Conservation (phyloP, 2,888 invertebrate species). For the Cheilosia impressa region DNA sequence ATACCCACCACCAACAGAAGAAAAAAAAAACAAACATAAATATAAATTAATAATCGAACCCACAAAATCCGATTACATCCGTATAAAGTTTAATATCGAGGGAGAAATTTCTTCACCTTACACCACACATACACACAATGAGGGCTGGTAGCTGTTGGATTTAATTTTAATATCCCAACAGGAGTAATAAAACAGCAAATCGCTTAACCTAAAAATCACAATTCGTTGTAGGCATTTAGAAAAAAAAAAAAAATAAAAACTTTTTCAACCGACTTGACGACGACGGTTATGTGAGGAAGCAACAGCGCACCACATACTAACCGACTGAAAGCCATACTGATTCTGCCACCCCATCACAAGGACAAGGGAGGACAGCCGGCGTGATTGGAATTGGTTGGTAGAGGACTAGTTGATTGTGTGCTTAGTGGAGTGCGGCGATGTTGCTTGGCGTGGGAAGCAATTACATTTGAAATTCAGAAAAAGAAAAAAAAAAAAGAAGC, state of each 20-base stretch:
- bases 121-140: constrained; percentile 27
- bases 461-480: constrained; percentile 49
- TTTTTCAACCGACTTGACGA: no score
- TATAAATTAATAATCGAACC: constrained; percentile 70
- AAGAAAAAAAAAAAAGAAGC: constrained; percentile 20
- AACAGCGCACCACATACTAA: no score
- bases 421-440: constrained; percentile 27
- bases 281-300: no score
- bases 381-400: no score
- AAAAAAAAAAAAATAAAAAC: no score
- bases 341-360: constrained; percentile 1
- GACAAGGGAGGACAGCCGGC: constrained; percentile 3
- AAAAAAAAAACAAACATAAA: constrained; percentile 35
- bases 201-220: constrained; percentile 49
- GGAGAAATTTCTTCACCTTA: not conserved
- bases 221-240: constrained; percentile 34
- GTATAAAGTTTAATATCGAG: not conserved
- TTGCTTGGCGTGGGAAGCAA: constrained; percentile 52
- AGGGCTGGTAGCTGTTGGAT: constrained; percentile 39
- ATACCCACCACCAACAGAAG: constrained; percentile 28
- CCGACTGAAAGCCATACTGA: no score
- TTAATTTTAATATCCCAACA: constrained; percentile 67
- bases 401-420: constrained; percentile 26
- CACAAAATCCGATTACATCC: constrained; percentile 31
- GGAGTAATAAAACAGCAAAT: constrained; percentile 65